Conservation (phyloP, 2,888 invertebrate species). For the Punctoribates punctum region DNA sequence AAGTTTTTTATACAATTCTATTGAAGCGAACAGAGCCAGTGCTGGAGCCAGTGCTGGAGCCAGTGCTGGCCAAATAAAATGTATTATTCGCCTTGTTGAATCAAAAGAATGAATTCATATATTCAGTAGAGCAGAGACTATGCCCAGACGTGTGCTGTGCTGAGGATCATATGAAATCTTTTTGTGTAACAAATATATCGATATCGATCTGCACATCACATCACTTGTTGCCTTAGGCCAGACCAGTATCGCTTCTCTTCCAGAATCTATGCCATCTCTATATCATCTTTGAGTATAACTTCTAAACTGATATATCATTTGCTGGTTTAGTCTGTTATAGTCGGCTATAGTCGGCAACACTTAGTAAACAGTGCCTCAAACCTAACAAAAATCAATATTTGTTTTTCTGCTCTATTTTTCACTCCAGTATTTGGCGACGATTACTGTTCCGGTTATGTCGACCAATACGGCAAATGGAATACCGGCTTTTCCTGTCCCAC, state of each 20-base stretch:
- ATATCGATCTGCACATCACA: constrained; percentile 25
- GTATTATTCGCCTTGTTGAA: constrained; percentile 28
- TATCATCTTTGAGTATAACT: background rate
- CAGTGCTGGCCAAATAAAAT: constrained; percentile 24
- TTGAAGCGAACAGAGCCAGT: background rate
- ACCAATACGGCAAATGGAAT: constrained; percentile 54
- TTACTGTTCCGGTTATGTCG: constrained; percentile 54
- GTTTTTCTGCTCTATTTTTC: constrained; percentile 36
- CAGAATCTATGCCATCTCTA: constrained; percentile 1
- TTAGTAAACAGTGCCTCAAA: constrained; percentile 21
- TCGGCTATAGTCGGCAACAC: constrained; percentile 11
- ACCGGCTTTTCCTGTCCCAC: constrained; percentile 54
- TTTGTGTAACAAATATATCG: constrained; percentile 31
- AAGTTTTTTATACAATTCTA: constrained; percentile 8
- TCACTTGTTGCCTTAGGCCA: constrained; percentile 34
- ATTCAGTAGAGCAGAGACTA: background rate
- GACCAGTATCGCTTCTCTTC: background rate
- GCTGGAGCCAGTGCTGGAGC: background rate
- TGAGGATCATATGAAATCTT: constrained; percentile 30
- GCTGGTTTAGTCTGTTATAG: background rate
- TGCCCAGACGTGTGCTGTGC: background rate
- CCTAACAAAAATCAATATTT: constrained; percentile 31
- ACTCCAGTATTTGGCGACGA: constrained; percentile 53
- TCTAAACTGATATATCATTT: constrained; percentile 30
- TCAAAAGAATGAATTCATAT: constrained; percentile 19